These are phyloP conservation scores for Myioborus melanocephalus DNA, from an alignment of 2,797 vertebrate species.

Conservation along the genomic window DNA sequence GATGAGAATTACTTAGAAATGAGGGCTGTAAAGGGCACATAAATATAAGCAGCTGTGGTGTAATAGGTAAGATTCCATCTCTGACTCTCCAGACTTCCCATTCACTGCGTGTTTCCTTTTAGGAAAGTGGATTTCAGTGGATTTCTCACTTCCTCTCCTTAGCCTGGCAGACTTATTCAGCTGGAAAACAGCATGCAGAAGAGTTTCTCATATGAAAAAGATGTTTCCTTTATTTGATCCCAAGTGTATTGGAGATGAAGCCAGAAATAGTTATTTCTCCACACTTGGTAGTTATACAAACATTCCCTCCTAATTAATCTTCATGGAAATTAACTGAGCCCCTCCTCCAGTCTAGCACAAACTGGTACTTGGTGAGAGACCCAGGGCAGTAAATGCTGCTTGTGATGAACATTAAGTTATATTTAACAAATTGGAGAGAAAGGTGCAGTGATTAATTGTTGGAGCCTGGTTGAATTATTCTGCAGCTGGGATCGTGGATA, in stretches of 20 bases:
- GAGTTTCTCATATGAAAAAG: neutral
- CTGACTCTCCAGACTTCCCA: neutral
- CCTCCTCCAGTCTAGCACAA: neutral
- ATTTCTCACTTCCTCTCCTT: neutral
- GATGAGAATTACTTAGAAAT: slow-evolving; percentile 59
- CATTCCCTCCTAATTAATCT: neutral
- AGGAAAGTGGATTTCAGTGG: neutral
- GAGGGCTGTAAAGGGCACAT: slow-evolving; percentile 58
- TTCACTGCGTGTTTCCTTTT: neutral
- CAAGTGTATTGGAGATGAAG: neutral
- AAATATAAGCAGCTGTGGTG: slow-evolving; percentile 54
- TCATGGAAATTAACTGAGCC: neutral
- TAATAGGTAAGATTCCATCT: slow-evolving; percentile 50
- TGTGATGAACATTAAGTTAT: neutral
- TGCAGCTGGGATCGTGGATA: neutral
- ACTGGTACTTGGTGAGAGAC: neutral
- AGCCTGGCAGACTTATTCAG: neutral
- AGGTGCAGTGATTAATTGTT: neutral
- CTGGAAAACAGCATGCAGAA: neutral
- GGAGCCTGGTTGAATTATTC: neutral
- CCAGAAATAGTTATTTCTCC: neutral
- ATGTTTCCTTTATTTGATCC: neutral
- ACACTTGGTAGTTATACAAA: neutral
- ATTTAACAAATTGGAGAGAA: neutral
- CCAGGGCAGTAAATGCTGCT: neutral